Conservation (phyloP, 2,113 vertebrate genomes). For the Thermophis baileyi region DNA sequence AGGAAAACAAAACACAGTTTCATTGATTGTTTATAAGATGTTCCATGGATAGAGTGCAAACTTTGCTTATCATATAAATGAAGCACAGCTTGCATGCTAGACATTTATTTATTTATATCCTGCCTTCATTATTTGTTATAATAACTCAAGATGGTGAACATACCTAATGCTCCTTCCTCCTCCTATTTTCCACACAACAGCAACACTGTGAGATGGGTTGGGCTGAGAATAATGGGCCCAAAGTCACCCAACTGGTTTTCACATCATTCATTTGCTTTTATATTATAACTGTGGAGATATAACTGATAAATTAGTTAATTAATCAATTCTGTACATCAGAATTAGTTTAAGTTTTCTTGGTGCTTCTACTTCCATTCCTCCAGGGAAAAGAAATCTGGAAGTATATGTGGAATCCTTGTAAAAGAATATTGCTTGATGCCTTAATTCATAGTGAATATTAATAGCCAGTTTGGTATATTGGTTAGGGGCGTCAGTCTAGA, state of each 20-base stretch:
- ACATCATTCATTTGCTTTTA: constrained; percentile 4
- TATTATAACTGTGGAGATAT: constrained; percentile 9
- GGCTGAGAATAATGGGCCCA: neutral
- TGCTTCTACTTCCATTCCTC: constrained; percentile 19
- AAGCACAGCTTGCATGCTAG: neutral
- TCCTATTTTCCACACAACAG: neutral
- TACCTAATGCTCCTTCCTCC: neutral
- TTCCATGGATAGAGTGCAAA: neutral
- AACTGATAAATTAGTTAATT: constrained; percentile 34
- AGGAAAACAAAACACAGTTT: neutral
- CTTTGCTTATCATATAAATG: neutral
- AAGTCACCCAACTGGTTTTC: neutral
- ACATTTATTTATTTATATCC: neutral
- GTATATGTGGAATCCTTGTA: constrained; percentile 30
- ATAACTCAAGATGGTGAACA: neutral
- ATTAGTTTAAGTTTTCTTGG: constrained; percentile 17
- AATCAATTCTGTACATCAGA: constrained; percentile 12
- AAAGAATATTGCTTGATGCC: constrained; percentile 32
- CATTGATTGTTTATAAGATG: neutral
- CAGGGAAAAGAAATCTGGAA: constrained; percentile 31
- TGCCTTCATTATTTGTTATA: neutral
- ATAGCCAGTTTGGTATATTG: constrained; percentile 12
- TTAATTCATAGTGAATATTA: constrained; percentile 9
- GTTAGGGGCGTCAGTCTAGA: neutral
- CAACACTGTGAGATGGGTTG: neutral